Percentiles rank a stretch among this genome's conserved stretches.
phyloP scores from a whole-genome alignment of 2,113 vertebrate genomes.

The Pyrgilauda ruficollis region DNA sequence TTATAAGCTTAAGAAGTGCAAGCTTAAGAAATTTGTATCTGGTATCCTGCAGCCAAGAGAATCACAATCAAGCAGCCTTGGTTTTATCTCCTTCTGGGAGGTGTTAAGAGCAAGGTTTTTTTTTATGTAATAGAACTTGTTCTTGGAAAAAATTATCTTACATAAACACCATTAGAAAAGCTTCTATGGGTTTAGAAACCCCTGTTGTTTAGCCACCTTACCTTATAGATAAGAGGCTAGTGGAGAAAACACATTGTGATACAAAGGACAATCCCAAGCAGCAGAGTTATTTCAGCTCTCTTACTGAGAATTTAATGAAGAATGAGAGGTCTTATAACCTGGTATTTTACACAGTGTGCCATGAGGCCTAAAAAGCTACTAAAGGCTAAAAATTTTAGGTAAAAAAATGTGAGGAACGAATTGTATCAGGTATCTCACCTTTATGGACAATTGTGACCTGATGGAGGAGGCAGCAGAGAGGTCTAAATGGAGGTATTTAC shows the following conservation, averaged over 20 bases:
- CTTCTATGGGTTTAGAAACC: not conserved
- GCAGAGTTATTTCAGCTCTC: not conserved
- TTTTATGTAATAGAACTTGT: not conserved
- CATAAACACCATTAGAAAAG: not conserved
- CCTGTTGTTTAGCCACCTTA: not conserved
- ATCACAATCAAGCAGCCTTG: not conserved
- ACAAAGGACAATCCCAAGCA: not conserved
- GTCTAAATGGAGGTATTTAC: not conserved
- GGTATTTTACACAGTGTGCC: not conserved
- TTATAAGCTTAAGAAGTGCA: slow-evolving; percentile 12
- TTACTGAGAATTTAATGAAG: not conserved
- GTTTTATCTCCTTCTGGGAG: not conserved
- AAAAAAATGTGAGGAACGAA: not conserved
- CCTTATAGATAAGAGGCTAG: not conserved
- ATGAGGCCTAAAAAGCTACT: not conserved
- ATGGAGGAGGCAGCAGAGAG: not conserved
- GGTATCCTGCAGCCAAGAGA: not conserved
- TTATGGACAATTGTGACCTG: not conserved
- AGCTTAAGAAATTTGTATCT: not conserved
- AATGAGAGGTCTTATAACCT: not conserved
- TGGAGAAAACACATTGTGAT: not conserved
- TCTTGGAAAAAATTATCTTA: not conserved
- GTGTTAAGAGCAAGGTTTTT: not conserved
- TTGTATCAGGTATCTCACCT: not conserved
- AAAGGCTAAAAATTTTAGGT: not conserved